These are phyloP conservation scores for Catostylus mosaicus DNA, from an alignment of 30 jellyfish, hydroid and myxozoan species.

Conservation along the genomic window DNA sequence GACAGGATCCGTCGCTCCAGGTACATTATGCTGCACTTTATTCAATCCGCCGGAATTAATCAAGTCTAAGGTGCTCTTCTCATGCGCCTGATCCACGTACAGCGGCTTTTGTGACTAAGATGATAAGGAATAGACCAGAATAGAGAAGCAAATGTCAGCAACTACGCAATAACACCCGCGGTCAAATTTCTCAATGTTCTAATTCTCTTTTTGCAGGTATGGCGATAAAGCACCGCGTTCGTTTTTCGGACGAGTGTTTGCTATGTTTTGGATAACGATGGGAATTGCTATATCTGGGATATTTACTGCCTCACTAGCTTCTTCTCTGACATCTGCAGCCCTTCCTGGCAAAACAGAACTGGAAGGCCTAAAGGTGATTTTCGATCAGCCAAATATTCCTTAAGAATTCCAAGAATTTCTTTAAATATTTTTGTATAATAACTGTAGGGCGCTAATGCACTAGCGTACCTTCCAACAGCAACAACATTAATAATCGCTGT, in stretches of 20 bases:
- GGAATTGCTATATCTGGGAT: conserved; percentile 46
- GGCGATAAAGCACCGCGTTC: conserved; percentile 60
- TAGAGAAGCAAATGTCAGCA: neutral
- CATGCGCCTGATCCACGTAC: neutral
- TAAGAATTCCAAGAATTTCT: neutral
- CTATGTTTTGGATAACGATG: conserved; percentile 48
- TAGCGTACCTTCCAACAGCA: neutral
- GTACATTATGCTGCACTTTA: too few relatives aligned
- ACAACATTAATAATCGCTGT: neutral
- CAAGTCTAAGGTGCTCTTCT: neutral
- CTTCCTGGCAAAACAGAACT: conserved; percentile 26
- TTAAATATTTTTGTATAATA: neutral
- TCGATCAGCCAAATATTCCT: neutral
- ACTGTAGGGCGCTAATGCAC: neutral
- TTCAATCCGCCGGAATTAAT: neutral
- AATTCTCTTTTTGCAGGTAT: conserved; percentile 14
- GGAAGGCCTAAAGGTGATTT: conserved; percentile 2
- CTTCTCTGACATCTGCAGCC: conserved; percentile 58
- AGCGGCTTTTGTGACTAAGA: neutral
- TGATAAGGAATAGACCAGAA: neutral
- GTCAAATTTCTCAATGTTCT: neutral
- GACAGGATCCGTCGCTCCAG: neutral
- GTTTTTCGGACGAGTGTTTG: conserved; percentile 18
- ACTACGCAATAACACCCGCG: neutral
- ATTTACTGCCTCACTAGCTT: conserved; percentile 62